Base-by-base conservation (phyloP, 2,888 invertebrate genomes). In the Poecilus cupreus region DNA sequence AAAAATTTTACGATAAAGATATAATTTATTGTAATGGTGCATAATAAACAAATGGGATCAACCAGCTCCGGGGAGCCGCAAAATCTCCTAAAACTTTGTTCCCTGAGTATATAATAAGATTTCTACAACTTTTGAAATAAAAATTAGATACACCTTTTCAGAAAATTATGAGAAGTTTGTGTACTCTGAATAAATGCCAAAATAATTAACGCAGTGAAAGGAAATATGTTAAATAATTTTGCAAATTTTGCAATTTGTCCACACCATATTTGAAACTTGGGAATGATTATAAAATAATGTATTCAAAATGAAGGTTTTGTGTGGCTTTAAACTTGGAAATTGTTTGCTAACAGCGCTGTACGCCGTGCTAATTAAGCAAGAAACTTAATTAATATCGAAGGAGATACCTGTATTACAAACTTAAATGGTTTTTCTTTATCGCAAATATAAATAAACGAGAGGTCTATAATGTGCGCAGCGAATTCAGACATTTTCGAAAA, bases 381-480 rank as follows among this genome's bases (percentile, higher is more conserved):
- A 57, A 77, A 77, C 57, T 77, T 77, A 77, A 77, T 77, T 77
- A 77, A 49, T 74, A 46, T 51, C 26, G 20, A 74, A 46, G 74
- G 49, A 74, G 46, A 75, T 49, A 57, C 76, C 76, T 57, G 76
- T 77, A 57, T 43, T 20, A 37, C 76, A 24, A 60, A 77, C 39
- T 77, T 77, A 77, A 77, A 57, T 60, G 57, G 57, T 57, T 57
- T 76, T 57, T 46, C 46, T 77, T 77, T 77, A 77, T 77, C 76
- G 22, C 22, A 39, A 57, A 60, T 60, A 60, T 60, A 77, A 54
- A 77, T 77, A 77, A 77, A 54, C 76, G 76, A 77, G 22, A 49
- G 49, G 74, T 74, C 74, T 49, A 49, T 74, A 74, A 74, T 49
- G 74, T 49, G 24, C 46, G 26, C 74, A 26, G 49, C 22, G 74